A percentile compares a stretch with the other conserved stretches of the same genome.
These are phyloP conservation scores for Odontamblyopus lacepedii DNA, from an alignment of 2,797 vertebrate genomes.

Conservation along the genomic window DNA sequence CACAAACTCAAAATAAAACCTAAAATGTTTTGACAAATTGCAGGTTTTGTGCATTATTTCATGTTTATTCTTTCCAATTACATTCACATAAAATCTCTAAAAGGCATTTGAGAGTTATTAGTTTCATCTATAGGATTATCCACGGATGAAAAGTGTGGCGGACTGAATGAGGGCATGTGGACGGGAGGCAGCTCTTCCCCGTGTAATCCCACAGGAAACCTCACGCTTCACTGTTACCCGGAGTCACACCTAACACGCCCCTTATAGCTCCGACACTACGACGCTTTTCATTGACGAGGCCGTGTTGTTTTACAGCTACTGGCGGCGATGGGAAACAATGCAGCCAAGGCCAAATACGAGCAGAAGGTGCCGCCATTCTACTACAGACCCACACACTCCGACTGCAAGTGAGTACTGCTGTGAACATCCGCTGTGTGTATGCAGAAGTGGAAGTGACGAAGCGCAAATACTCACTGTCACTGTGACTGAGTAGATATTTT, in stretches of 20 bases:
- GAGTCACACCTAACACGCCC: not conserved
- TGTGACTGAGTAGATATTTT: too few relatives aligned
- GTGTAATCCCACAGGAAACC: constrained; percentile 18
- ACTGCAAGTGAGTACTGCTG: constrained; percentile 88
- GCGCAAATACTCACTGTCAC: too few relatives aligned
- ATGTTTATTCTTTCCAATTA: not conserved
- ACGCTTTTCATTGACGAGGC: not conserved
- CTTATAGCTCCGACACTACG: too few relatives aligned
- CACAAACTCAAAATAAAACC: too few relatives aligned
- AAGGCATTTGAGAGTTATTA: constrained; percentile 29
- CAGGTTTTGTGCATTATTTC: not conserved
- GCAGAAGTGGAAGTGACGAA: too few relatives aligned
- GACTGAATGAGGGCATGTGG: constrained; percentile 20
- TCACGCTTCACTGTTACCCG: not conserved
- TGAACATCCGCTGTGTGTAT: too few relatives aligned
- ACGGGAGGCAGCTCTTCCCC: constrained; percentile 14
- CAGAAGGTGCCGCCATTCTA: constrained; percentile 93
- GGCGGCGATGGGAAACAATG: constrained; percentile 85
- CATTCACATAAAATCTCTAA: not conserved
- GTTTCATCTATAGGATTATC: constrained; percentile 49
- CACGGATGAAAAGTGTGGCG: constrained; percentile 19
- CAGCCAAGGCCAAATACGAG: constrained; percentile 88
- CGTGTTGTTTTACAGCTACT: constrained; percentile 80
- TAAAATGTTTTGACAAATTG: too few relatives aligned
- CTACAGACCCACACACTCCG: constrained; percentile 89